Conservation (phyloP, 2,797 vertebrate species). For the Amblyraja radiata region DNA sequence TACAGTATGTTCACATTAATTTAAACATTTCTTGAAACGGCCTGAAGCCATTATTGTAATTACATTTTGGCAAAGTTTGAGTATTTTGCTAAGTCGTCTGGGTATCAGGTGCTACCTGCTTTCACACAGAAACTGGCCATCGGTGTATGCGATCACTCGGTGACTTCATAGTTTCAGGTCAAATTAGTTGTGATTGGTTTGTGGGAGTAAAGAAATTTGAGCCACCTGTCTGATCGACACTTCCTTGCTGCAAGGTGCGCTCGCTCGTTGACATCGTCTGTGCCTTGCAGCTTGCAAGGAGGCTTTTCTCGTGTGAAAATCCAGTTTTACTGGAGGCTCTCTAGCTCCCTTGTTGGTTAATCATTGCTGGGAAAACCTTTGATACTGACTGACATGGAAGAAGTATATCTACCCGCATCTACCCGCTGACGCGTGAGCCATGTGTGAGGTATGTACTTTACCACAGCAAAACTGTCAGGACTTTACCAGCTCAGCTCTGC, state of each 20-base stretch:
- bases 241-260: slow-evolving; percentile 47
- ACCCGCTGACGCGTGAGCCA: background rate
- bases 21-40: background rate
- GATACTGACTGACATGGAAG: background rate
- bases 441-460: slow-evolving; percentile 29
- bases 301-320: background rate
- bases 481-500: too few species aligned
- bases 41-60: background rate
- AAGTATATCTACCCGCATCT: background rate
- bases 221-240: slow-evolving; percentile 49
- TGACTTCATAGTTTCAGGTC: slow-evolving; percentile 52
- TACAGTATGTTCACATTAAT: background rate
- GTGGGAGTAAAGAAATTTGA: slow-evolving; percentile 62
- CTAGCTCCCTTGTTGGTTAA: background rate
- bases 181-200: slow-evolving; percentile 55
- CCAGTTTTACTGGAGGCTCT: background rate
- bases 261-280: slow-evolving; percentile 51
- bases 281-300: slow-evolving; percentile 15
- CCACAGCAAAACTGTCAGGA: background rate
- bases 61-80: background rate
- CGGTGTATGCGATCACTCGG: slow-evolving; percentile 40
- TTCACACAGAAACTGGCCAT: slow-evolving; percentile 31
- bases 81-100: background rate
- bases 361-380: slow-evolving; percentile 28
- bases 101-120: slow-evolving; percentile 21